These are phyloP conservation scores for Tachuris rubrigastra DNA, from an alignment of 2,113 vertebrate species.

Conservation along the genomic window DNA sequence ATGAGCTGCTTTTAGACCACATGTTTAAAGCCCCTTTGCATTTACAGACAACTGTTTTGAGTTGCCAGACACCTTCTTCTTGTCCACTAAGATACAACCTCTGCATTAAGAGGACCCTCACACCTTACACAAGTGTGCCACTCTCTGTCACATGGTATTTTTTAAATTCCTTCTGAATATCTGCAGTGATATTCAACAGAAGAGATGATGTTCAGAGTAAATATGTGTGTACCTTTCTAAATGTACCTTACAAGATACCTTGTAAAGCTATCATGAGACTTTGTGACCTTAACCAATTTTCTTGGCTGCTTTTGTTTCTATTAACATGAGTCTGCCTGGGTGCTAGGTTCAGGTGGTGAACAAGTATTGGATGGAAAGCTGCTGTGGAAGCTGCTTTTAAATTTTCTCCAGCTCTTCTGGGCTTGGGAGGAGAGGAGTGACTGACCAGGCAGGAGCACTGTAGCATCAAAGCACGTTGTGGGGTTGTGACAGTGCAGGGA, in stretches of 20 bases:
- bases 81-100: background rate
- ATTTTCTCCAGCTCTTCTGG: conserved; percentile 6
- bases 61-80: background rate
- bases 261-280: background rate
- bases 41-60: background rate
- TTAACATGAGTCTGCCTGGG: background rate
- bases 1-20: background rate
- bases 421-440: background rate
- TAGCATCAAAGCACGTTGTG: background rate
- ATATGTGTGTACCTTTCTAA: background rate
- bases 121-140: background rate
- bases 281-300: background rate
- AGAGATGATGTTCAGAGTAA: background rate
- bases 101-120: background rate
- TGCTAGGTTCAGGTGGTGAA: background rate
- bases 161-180: background rate
- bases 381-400: background rate
- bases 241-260: background rate
- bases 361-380: background rate
- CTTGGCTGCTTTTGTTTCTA: background rate
- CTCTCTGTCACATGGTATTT: background rate
- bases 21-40: background rate
- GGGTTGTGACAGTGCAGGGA: background rate
- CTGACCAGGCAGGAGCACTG: background rate
- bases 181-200: background rate